Base-by-base conservation (phyloP, 2,113 vertebrate species). In the Pitta sordida region DNA sequence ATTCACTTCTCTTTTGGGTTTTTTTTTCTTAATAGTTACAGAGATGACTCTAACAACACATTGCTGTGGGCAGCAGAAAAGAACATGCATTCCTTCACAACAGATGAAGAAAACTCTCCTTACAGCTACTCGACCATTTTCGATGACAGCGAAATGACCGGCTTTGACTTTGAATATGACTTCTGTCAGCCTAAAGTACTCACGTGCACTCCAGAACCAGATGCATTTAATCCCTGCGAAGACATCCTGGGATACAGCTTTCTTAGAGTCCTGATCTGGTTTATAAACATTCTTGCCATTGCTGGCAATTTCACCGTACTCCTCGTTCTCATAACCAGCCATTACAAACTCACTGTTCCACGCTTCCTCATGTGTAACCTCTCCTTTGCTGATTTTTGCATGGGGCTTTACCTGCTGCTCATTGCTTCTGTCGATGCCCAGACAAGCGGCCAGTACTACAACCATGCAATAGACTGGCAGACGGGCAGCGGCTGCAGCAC, bases 351-450 rank as follows among this genome's bases (percentile, higher is more conserved):
- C 39, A 99, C 98, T 0, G 98, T 99, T 30, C 98, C 99, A 34
- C 98, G 98, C 55, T 99, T 99, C 77, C 98, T 99, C 67, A 99
- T 99, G 98, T 99, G 99, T 88, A 99, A 99, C 95, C 97, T 99
- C 74, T 98, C 98, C 78, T 98, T 99, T 10, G 99, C 99, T 0
- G 98, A 99, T 80, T 97, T 99, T 7, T 99, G 98, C 97, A 99
- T 99, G 99, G 99, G 99, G 3, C 94, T 99, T 16, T 99, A 99
- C 55, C 96, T 99, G 79, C 97, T 99, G 93, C 98, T 99, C n/a
- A 99, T 99, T 1, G 99, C 98, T 39, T 97, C 97, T 1, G 98
- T 98, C 26, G 99, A 99, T 17, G 94, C 96, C 63, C 97, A 97
- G 83, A 99, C 98, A 6, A 98, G 96, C 4, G 98, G 97, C 1